Percentiles rank a stretch among this genome's conserved stretches.
Evolutionary conservation across 2,113 vertebrate genomes (phyloP).

Genomic region (Scophthalmus maximus): DNA sequence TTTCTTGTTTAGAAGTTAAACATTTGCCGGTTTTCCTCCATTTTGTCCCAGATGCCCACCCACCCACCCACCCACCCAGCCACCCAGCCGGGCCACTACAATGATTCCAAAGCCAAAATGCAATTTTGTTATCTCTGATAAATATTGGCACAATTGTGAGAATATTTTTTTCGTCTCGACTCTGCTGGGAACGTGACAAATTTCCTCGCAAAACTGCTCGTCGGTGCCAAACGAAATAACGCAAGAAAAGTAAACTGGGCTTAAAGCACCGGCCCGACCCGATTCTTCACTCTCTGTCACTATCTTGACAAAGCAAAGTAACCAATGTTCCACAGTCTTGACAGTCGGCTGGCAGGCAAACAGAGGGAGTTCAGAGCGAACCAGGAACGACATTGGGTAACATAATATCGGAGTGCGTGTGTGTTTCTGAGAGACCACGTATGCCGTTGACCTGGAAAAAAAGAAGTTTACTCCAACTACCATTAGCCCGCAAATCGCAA

Average conservation of each 20-base stretch:
- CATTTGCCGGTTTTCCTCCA: constrained; percentile 14
- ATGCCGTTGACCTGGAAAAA: constrained; percentile 33
- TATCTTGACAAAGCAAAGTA: constrained; percentile 40
- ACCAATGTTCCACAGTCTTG: constrained; percentile 16
- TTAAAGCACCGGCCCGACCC: constrained; percentile 41
- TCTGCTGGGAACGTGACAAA: constrained; percentile 48
- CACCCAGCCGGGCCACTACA: constrained; percentile 9
- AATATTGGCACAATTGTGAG: constrained; percentile 67
- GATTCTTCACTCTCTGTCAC: constrained; percentile 41
- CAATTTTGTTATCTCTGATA: constrained; percentile 64
- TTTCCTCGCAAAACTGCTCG: constrained; percentile 5
- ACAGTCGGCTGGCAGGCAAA: constrained; percentile 27
- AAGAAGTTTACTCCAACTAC: constrained; percentile 46
- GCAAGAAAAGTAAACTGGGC: constrained; percentile 44
- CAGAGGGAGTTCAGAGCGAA: constrained; percentile 29
- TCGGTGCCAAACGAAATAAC: constrained; percentile 43
- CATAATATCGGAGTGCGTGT: constrained; percentile 30
- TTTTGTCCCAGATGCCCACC: constrained; percentile 28
- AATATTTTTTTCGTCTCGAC: constrained; percentile 34
- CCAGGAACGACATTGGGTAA: constrained; percentile 24
- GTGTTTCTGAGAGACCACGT: constrained; percentile 15
- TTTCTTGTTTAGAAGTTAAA: constrained; percentile 52
- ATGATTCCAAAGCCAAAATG: constrained; percentile 38
- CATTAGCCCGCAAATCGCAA: constrained; percentile 59
- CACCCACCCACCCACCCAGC: constrained; percentile 11